These are phyloP conservation scores for Notospermus geniculatus DNA, from an alignment of 1,140 invertebrate genomes.

Conservation along the genomic window DNA sequence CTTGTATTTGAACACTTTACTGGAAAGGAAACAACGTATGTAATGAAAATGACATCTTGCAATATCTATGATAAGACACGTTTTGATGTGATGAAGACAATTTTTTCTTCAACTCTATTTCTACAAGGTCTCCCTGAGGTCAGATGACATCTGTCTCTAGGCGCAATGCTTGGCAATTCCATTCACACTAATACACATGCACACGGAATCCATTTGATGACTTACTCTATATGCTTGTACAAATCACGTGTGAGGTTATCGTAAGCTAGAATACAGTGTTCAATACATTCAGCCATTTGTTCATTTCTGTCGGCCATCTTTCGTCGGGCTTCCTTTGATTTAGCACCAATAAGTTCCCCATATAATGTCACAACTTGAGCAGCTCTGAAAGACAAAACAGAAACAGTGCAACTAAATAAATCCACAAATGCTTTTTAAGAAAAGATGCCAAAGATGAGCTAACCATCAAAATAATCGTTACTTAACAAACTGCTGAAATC, in stretches of 20 bases:
- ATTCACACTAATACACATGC: too few species aligned
- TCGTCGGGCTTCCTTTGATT: too few species aligned
- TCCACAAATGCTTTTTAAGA: neutral
- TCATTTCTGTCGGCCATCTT: conserved; percentile 4
- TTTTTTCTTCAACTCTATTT: neutral
- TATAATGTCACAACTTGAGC: neutral
- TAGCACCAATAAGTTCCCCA: too few species aligned
- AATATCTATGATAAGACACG: neutral
- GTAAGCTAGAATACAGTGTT: neutral
- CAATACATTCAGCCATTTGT: neutral
- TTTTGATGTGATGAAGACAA: too few species aligned
- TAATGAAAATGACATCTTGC: neutral
- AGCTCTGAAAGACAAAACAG: neutral
- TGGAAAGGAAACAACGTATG: conserved; percentile 16
- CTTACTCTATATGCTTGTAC: conserved; percentile 6
- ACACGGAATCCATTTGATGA: neutral
- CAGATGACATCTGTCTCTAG: neutral
- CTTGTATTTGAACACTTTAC: conserved; percentile 28
- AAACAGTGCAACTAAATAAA: too few species aligned
- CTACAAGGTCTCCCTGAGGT: neutral
- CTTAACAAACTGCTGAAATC: neutral
- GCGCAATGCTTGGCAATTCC: neutral
- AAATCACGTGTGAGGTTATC: neutral
- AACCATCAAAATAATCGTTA: neutral
- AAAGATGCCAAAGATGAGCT: neutral